Base-by-base conservation (phyloP, 1,140 invertebrate genomes). In the Phymastichus coffea region DNA sequence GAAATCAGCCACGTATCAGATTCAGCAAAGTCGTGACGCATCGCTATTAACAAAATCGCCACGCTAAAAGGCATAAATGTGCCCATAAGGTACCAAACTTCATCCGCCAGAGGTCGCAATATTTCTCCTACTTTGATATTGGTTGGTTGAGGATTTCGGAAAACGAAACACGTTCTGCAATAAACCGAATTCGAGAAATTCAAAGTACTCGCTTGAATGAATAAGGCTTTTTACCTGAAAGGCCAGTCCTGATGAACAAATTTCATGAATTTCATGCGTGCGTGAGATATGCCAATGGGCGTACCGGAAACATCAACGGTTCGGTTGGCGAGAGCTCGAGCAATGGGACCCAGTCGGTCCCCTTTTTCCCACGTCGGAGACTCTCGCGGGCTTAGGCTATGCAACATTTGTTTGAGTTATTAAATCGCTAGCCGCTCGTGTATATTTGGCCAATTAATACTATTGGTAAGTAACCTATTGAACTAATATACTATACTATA, bases 261-360 rank as follows among this genome's bases (percentile, higher is more conserved):
- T 35, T 35, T 35, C 20, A 35, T 35, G 37, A 22, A 23, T 19
- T 7, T 33, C 30, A n/a, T 33, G 6, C 51, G 37, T 3, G 22
- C 35, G 4, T 3, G 0, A 15, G 33, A 26, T 17, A 53, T 40
- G 35, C 14, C 2, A 4, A 23, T 22, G 17, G 51, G 22, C 40
- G 37, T 40, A 37, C 51, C 51, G 17, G 51, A 20, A 25, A 53
- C 22, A 41, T 53, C 51, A 9, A 40, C 40, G 10, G 35, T 22
- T 17, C 14, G 22, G 35, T 4, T 15, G 23, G 4, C 23, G 6
- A 53, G 8, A n/a, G 51, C 33, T 40, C 19, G 10, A 15, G 40
- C 25, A 19, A 40, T 17, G 4, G 38, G 38, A 12, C 38, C 17
- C 4, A 40, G 17, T 40, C 10, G 4, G n/a, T 40, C 38, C n/a